Evolutionary conservation across 1,140 invertebrate species (phyloP).

Genomic region (Drosophila sp.): DNA sequence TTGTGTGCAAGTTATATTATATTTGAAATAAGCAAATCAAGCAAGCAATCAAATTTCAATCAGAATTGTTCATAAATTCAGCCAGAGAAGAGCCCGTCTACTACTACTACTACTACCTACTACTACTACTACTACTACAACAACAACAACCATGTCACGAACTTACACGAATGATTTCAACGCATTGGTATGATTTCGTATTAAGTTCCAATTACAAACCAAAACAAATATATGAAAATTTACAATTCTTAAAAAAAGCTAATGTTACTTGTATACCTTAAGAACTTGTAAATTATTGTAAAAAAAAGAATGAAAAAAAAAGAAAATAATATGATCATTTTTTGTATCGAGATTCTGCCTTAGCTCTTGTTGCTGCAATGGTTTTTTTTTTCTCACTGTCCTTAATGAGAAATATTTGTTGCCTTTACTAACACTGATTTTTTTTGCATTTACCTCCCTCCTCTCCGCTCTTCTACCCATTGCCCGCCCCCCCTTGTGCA

Average conservation of each 20-base stretch:
- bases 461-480: neutral
- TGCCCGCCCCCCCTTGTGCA: conserved; percentile 72
- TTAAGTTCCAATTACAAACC: conserved; percentile 72
- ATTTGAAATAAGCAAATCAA: conserved; percentile 25
- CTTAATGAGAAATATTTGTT: neutral
- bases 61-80: conserved; percentile 25
- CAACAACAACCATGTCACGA: conserved; percentile 74
- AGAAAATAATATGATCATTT: neutral
- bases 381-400: neutral
- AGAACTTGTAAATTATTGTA: conserved; percentile 48
- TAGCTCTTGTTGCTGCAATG: conserved; percentile 41
- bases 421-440: conserved; percentile 1
- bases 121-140: conserved; percentile 24
- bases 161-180: conserved; percentile 81
- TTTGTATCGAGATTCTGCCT: conserved; percentile 4
- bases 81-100: conserved; percentile 28
- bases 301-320: neutral
- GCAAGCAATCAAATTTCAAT: conserved; percentile 32
- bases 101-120: conserved; percentile 12
- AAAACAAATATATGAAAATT: conserved; percentile 41
- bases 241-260: conserved; percentile 50
- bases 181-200: conserved; percentile 83
- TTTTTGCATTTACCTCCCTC: conserved; percentile 15
- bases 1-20: conserved; percentile 24
- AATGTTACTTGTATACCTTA: conserved; percentile 17